Evolutionary conservation across 2,113 vertebrate genomes (phyloP), one percentile per base, ranked within the genome.

Genomic region (Poicephalus gulielmi): DNA sequence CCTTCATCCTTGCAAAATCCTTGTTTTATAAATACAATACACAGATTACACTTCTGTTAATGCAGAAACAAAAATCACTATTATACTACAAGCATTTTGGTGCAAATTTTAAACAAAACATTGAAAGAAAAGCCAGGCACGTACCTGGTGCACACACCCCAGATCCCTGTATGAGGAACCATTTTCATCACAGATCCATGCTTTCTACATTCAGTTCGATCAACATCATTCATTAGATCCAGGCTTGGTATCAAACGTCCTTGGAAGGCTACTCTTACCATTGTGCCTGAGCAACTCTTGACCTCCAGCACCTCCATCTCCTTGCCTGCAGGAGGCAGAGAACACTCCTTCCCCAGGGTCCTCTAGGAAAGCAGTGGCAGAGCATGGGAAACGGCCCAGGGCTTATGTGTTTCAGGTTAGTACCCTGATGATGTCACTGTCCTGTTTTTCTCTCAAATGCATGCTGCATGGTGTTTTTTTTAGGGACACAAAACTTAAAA

Each of bases 11-110:
- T 71, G 33, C 44, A 90, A 91, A 92, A 73, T 70, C 28, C 27
- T 71, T n/a, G 74, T 69, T 92, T 90, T 73, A 49, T 35, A 92
- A 86, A 83, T 37, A 66, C 10, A 81, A n/a, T 24, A 71, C n/a
- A 62, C 33, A 49, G 47, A 70, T 62, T 66, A 87, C 13, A 17
- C 27, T 70, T 53, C 6, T 57, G 75, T 70, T 31, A 85, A 90
- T 22, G 44, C 11, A 69, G 41, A 39, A 66, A 78, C 63, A 52
- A 92, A 87, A 83, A 82, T 44, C 49, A 47, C 22, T 44, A 66
- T 20, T 41, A 76, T 19, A 24, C 19, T 79, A 37, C 44, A 69
- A 90, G 66, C 37, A 43, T 57, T 68, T 78, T 11, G 16, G 66
- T 27, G 35, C 22, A 71, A 50, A 69, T 57, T 44, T 71, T 78